These are phyloP conservation scores for Brachystomella parvula DNA, from an alignment of 1,140 invertebrate species.

Conservation along the genomic window DNA sequence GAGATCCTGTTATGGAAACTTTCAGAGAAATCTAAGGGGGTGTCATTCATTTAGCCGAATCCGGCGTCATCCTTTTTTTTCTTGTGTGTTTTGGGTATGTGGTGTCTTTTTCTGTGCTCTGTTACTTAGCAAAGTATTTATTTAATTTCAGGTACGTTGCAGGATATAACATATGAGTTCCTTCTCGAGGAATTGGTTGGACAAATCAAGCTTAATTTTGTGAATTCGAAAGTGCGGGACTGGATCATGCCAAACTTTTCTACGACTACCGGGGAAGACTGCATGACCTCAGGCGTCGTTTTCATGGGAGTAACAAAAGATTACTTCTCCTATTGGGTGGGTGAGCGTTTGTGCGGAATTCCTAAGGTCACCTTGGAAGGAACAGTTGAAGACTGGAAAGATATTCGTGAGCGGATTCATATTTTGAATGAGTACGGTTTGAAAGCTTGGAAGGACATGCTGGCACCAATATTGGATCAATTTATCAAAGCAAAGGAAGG, in stretches of 20 bases:
- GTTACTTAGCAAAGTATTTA: no score
- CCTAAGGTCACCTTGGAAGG: slow-evolving; percentile 17
- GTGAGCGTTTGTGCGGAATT: slow-evolving; percentile 6
- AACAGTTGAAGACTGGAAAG: slow-evolving; percentile 17
- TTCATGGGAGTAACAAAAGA: slow-evolving; percentile 24
- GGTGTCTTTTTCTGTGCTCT: no score
- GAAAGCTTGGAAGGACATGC: slow-evolving; percentile 12
- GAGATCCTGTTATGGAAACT: no score
- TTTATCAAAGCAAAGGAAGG: no score
- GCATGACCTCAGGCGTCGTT: slow-evolving; percentile 15
- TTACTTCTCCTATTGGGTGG: slow-evolving; percentile 7
- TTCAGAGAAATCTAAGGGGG: no score
- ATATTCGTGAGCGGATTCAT: slow-evolving; percentile 13
- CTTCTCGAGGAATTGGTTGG: slow-evolving; percentile 1
- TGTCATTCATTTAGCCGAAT: no score
- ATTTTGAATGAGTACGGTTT: slow-evolving; percentile 16
- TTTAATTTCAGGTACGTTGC: no score
- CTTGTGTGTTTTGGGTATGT: no score
- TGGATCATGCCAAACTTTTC: no score
- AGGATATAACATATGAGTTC: background rate
- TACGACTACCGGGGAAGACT: slow-evolving; percentile 14
- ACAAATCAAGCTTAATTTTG: slow-evolving; percentile 14
- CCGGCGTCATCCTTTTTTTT: no score
- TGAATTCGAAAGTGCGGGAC: slow-evolving; percentile 13
- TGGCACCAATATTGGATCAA: slow-evolving; percentile 10